Conservation (phyloP, 2,113 vertebrate species). For the Paracanthobrama guichenoti region DNA sequence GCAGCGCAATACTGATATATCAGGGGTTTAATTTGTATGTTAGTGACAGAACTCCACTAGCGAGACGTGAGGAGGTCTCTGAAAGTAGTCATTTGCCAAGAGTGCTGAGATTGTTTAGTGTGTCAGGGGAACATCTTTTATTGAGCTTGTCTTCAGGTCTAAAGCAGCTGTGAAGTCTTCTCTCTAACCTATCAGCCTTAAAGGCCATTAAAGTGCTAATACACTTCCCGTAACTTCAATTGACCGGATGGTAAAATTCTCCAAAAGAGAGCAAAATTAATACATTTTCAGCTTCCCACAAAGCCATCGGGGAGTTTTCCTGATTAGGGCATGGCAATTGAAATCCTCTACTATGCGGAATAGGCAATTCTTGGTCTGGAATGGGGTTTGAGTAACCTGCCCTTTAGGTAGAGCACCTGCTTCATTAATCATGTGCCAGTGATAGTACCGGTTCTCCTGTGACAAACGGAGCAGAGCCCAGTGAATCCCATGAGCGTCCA, state of each 20-base stretch:
- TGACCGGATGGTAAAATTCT: conserved; percentile 29
- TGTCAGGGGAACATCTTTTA: conserved; percentile 42
- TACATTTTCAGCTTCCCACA: not conserved
- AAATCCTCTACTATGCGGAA: conserved; percentile 49
- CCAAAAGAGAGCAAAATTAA: conserved; percentile 31
- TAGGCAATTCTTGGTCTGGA: conserved; percentile 44
- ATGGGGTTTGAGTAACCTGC: conserved; percentile 61
- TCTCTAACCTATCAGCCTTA: conserved; percentile 26
- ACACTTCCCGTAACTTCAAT: conserved; percentile 39
- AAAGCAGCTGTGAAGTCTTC: conserved; percentile 15
- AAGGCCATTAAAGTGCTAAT: conserved; percentile 51
- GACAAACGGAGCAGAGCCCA: conserved; percentile 43
- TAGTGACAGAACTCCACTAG: not conserved
- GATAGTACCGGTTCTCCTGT: conserved; percentile 47
- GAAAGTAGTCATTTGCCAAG: conserved; percentile 23
- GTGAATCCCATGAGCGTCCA: conserved; percentile 44
- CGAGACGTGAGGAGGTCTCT: conserved; percentile 15
- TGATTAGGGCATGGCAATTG: conserved; percentile 49
- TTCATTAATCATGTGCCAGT: conserved; percentile 59
- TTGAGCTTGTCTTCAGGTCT: conserved; percentile 14
- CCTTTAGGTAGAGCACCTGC: conserved; percentile 59
- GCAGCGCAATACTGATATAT: not conserved
- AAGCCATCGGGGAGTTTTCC: conserved; percentile 20
- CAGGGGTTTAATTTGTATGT: conserved; percentile 9
- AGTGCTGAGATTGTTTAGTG: conserved; percentile 34